Percentiles rank a stretch among this genome's conserved stretches.
Conservation (phyloP, 2,888 invertebrate species). For the Rhodophaea formosa region DNA sequence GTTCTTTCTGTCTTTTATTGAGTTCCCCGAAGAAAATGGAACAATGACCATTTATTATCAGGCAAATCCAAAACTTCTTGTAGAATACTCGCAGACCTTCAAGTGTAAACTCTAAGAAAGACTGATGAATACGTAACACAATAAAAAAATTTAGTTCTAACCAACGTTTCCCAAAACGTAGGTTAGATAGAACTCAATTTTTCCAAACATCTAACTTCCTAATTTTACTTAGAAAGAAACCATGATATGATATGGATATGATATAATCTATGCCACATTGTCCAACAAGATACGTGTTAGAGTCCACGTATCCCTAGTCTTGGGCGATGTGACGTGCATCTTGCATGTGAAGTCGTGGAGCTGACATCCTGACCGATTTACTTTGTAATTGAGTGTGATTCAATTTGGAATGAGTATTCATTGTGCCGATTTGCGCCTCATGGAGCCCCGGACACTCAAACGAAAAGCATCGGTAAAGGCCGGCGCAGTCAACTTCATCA, state of each 20-base stretch:
- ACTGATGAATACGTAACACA: no score
- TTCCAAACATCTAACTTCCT: no score
- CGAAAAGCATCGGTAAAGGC: conserved; percentile 36
- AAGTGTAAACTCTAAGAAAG: no score
- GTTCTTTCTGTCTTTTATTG: no score
- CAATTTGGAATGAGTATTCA: conserved; percentile 53
- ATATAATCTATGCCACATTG: no score
- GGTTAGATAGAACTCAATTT: no score
- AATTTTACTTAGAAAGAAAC: no score
- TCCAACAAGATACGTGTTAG: not conserved
- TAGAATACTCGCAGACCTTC: no score
- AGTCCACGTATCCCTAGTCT: not conserved
- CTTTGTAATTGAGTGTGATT: conserved; percentile 60
- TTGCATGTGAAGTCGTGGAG: conserved; percentile 29
- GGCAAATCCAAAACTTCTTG: not conserved
- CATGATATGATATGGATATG: no score
- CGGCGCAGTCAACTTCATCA: conserved; percentile 14
- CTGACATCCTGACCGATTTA: conserved; percentile 57
- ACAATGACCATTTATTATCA: not conserved
- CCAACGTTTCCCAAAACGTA: no score
- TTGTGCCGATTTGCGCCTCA: conserved; percentile 34
- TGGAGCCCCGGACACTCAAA: conserved; percentile 39
- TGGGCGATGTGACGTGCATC: not conserved
- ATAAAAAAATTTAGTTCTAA: no score
- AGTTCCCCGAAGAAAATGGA: conserved; percentile 26